Evolutionary conservation across 2,797 vertebrate species (phyloP).

Genomic region (Chrysocyon brachyurus): DNA sequence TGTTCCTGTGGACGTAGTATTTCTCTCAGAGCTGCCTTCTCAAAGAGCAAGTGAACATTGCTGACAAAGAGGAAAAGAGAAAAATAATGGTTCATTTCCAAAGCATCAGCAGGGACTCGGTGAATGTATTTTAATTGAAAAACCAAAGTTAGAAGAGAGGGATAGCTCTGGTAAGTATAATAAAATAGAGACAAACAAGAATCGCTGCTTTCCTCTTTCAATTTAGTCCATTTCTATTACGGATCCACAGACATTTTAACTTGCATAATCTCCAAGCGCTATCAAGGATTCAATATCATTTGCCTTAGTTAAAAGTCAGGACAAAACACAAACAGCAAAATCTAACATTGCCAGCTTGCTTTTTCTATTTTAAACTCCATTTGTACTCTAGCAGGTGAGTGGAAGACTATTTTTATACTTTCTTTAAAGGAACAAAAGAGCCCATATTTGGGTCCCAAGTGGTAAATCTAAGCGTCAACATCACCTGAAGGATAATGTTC

Average conservation of each 20-base stretch:
- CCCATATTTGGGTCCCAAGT: not conserved
- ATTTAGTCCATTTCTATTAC: slow-evolving; percentile 7
- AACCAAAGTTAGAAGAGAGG: slow-evolving; percentile 18
- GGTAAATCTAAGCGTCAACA: not conserved
- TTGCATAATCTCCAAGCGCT: not conserved
- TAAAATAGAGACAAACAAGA: slow-evolving; percentile 52
- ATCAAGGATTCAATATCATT: not conserved
- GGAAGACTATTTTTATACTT: slow-evolving; percentile 1
- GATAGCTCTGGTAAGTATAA: not conserved
- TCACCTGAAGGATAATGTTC: not conserved
- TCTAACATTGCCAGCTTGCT: not conserved
- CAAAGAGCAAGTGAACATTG: not conserved
- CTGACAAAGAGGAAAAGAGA: not conserved
- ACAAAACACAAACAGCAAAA: not conserved
- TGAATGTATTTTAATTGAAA: slow-evolving; percentile 54
- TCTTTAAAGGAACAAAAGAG: not conserved
- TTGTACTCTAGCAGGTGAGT: slow-evolving; percentile 42
- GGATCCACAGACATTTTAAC: not conserved
- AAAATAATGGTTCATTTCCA: slow-evolving; percentile 40
- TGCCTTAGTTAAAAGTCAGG: slow-evolving; percentile 37
- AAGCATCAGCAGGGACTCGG: not conserved
- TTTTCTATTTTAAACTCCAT: slow-evolving; percentile 27
- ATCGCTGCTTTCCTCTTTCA: not conserved
- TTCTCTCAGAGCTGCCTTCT: not conserved
- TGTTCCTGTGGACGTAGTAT: not conserved